Percentiles rank a stretch among this genome's conserved stretches.
Evolutionary conservation across 2,888 invertebrate genomes (phyloP).

Genomic region (Rhagium mordax): DNA sequence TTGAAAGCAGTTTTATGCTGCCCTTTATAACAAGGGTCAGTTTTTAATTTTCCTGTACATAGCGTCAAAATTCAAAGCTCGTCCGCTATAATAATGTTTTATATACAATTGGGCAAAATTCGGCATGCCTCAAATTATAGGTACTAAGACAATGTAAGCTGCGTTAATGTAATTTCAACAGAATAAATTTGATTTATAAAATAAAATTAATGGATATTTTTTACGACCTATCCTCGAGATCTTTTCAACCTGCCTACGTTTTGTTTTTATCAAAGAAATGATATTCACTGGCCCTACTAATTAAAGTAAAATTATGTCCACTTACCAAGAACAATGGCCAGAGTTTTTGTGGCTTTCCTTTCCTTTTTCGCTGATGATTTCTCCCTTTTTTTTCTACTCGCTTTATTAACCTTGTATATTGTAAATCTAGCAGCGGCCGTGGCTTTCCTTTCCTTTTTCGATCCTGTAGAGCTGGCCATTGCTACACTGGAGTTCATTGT

Average conservation of each 20-base stretch:
- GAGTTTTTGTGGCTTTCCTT: slow-evolving; percentile 97
- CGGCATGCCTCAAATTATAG: not conserved
- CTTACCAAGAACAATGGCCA: slow-evolving; percentile 98
- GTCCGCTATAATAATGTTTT: not conserved
- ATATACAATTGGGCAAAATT: slow-evolving; percentile 5
- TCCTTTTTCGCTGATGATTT: slow-evolving; percentile 96
- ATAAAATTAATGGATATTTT: slow-evolving; percentile 11
- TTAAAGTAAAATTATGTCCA: slow-evolving; percentile 24
- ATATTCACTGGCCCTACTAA: slow-evolving; percentile 20
- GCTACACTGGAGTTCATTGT: slow-evolving; percentile 68
- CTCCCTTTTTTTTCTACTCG: slow-evolving; percentile 94
- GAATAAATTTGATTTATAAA: slow-evolving; percentile 23
- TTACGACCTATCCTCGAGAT: slow-evolving; percentile 3
- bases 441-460: slow-evolving; percentile 84
- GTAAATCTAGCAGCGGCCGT: slow-evolving; percentile 85
- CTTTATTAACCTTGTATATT: slow-evolving; percentile 95
- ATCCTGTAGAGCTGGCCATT: slow-evolving; percentile 69
- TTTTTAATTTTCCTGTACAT: not conserved
- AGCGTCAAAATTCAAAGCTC: not conserved
- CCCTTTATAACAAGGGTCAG: no score
- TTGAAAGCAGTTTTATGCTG: not conserved
- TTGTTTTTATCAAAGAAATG: slow-evolving; percentile 6
- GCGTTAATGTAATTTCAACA: slow-evolving; percentile 1
- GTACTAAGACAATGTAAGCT: slow-evolving; percentile 18
- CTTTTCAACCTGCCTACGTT: slow-evolving; percentile 3